Conservation (phyloP, 2,797 vertebrate genomes). For the Falco naumanni region DNA sequence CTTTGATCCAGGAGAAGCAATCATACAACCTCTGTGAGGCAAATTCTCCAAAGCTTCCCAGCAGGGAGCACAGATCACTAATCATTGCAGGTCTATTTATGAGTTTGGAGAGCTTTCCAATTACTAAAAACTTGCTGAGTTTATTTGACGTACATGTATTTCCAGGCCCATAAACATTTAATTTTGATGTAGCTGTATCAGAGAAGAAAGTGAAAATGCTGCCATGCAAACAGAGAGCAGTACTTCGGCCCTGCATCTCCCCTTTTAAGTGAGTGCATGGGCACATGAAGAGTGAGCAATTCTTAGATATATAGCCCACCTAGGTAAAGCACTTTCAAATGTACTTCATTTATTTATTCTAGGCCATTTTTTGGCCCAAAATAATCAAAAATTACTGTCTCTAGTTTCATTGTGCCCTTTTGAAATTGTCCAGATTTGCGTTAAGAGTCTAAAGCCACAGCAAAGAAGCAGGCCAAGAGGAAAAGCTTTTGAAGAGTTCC, state of each 20-base stretch:
- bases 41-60: constrained; percentile 57
- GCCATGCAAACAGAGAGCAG: constrained; percentile 65
- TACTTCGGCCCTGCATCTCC: constrained; percentile 53
- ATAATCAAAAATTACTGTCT: constrained; percentile 85
- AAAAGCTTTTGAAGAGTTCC: constrained; percentile 86
- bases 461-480: constrained; percentile 81
- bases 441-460: constrained; percentile 83
- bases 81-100: constrained; percentile 64
- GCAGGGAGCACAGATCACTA: constrained; percentile 50
- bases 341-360: constrained; percentile 88
- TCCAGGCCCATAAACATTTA: constrained; percentile 61
- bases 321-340: constrained; percentile 84
- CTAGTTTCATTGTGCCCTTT: constrained; percentile 83
- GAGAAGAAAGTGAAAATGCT: constrained; percentile 71
- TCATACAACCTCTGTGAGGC: constrained; percentile 48
- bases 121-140: constrained; percentile 51
- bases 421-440: constrained; percentile 84
- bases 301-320: constrained; percentile 88
- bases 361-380: constrained; percentile 83
- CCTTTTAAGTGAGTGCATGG: constrained; percentile 55
- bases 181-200: constrained; percentile 49
- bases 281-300: constrained; percentile 53
- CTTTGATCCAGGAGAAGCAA: constrained; percentile 61
- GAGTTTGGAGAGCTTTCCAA: constrained; percentile 69
- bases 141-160: constrained; percentile 76